phyloP scores from a whole-genome alignment of 2,888 invertebrate genomes.

The Tenthredo livida region DNA sequence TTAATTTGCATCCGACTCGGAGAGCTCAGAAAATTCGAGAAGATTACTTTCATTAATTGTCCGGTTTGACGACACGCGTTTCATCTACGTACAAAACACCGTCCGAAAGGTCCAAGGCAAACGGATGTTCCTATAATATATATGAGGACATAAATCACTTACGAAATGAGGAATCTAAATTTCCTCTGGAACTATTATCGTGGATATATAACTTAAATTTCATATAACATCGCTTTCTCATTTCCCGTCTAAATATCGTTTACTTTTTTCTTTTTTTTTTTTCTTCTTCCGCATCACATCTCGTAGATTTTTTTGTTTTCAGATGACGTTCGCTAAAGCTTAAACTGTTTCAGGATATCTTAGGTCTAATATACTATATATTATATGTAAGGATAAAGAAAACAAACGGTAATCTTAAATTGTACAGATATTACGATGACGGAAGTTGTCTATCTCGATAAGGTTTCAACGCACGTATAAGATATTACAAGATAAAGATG shows the following conservation, averaged over 20 bases:
- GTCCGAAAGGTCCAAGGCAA: background rate
- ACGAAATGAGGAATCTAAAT: background rate
- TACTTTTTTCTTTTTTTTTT: background rate
- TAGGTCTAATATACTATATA: background rate
- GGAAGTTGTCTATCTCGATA: background rate
- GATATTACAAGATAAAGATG: background rate
- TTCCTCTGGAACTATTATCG: background rate
- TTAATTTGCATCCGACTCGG: background rate
- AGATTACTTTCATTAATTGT: slow-evolving; percentile 17
- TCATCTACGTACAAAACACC: background rate
- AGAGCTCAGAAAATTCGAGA: background rate
- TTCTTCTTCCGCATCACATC: background rate
- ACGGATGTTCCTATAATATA: background rate
- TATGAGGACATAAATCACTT: background rate
- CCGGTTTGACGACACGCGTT: background rate
- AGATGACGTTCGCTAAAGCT: background rate
- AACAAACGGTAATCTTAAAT: background rate
- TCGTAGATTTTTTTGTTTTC: background rate
- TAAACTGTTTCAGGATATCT: too few species aligned
- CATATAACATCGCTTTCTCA: background rate
- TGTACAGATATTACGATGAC: background rate
- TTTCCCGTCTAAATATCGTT: background rate
- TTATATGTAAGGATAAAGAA: background rate
- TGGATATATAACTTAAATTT: background rate
- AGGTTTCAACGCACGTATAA: slow-evolving; percentile 18